phyloP scores from a whole-genome alignment of 2,797 vertebrate species.

The Pantherophis alleghaniensis region DNA sequence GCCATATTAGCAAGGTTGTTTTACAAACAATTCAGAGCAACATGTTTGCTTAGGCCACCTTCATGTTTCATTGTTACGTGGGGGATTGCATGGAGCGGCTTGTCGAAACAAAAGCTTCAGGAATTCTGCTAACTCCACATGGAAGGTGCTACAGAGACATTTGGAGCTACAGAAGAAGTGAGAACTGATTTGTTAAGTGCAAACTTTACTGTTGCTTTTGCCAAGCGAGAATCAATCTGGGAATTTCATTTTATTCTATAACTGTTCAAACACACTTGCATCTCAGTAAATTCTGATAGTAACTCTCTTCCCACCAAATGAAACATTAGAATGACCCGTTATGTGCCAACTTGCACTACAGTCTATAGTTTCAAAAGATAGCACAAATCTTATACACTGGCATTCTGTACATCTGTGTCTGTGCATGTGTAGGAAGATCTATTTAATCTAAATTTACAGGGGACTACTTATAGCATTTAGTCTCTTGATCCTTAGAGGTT shows the following conservation, averaged over 20 bases:
- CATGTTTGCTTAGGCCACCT: conserved; percentile 21
- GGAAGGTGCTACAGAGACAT: conserved; percentile 8
- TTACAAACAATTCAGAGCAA: conserved; percentile 39
- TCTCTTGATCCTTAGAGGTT: neutral
- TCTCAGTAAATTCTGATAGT: neutral
- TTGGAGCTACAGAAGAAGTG: conserved; percentile 5
- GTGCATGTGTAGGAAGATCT: neutral
- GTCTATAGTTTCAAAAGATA: neutral
- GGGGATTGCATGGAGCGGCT: conserved; percentile 33
- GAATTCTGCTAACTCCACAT: conserved; percentile 14
- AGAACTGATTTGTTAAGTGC: neutral
- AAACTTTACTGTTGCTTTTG: neutral
- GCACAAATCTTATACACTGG: neutral
- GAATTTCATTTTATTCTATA: neutral
- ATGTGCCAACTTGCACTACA: neutral
- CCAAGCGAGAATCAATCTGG: neutral
- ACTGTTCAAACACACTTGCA: neutral
- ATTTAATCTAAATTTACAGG: neutral
- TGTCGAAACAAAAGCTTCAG: conserved; percentile 46
- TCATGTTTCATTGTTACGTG: conserved; percentile 25
- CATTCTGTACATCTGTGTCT: neutral
- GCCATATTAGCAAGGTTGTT: conserved; percentile 37
- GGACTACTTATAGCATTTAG: neutral
- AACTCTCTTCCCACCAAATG: neutral
- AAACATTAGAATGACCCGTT: neutral